A percentile compares a stretch with the other conserved stretches of the same genome.
Conservation (phyloP, 2,888 invertebrate genomes). For the Andrena camellia region DNA sequence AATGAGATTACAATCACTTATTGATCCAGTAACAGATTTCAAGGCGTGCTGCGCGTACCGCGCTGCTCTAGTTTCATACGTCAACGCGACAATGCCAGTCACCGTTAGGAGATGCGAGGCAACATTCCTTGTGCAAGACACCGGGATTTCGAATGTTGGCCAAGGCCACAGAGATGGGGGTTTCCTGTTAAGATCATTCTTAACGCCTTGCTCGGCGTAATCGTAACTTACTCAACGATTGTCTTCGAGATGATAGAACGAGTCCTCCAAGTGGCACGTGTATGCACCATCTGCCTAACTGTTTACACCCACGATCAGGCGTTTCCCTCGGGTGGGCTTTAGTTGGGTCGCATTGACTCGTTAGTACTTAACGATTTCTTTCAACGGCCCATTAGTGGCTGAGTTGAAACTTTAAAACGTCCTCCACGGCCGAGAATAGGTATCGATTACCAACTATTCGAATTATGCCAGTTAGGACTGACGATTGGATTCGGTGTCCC, state of each 20-base stretch:
- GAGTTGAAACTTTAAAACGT: no score
- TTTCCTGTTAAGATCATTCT: slow-evolving; percentile 3
- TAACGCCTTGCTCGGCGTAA: background rate
- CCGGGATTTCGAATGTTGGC: slow-evolving; percentile 23
- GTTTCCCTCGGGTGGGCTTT: slow-evolving; percentile 34
- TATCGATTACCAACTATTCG: no score
- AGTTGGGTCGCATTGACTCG: slow-evolving; percentile 13
- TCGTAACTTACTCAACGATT: slow-evolving; percentile 17
- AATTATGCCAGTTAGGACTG: no score
- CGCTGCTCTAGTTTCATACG: background rate
- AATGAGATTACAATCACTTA: background rate
- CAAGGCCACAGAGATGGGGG: slow-evolving; percentile 1
- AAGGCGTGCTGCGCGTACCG: background rate
- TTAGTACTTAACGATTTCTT: slow-evolving; percentile 28
- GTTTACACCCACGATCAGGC: slow-evolving; percentile 10
- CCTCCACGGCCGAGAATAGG: no score
- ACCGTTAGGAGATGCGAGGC: slow-evolving; percentile 1
- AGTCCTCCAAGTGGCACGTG: slow-evolving; percentile 14
- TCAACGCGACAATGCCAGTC: background rate
- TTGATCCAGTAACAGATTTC: background rate
- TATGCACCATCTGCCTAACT: background rate
- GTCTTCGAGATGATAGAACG: slow-evolving; percentile 26
- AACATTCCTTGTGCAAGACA: background rate
- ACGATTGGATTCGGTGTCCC: background rate
- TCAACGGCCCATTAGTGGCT: slow-evolving; percentile 3